phyloP scores from a whole-genome alignment of 2,888 invertebrate species.

The Leucophenga maculata region DNA sequence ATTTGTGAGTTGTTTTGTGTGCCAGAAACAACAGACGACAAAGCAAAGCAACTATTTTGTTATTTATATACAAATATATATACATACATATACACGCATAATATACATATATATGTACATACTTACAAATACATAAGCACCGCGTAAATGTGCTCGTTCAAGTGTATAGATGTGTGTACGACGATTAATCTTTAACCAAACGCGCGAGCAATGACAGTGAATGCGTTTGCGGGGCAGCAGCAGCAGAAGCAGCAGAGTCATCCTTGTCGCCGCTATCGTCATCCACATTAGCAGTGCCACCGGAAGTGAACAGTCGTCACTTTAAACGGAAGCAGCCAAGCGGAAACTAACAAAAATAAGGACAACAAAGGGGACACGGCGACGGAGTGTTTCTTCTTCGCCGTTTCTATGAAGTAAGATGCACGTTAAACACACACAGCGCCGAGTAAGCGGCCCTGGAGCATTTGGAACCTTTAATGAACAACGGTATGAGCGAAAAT shows the following conservation, averaged over 20 bases:
- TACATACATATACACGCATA: constrained; percentile 11
- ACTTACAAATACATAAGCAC: not conserved
- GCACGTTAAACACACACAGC: constrained; percentile 72
- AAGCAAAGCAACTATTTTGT: constrained; percentile 62
- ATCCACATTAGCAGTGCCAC: too few relatives aligned
- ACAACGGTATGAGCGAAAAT: constrained; percentile 64
- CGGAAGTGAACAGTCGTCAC: not conserved
- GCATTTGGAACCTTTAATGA: constrained; percentile 72
- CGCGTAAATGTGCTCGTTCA: not conserved
- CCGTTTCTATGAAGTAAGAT: constrained; percentile 59
- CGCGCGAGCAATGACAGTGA: not conserved
- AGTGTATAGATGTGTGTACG: constrained; percentile 7
- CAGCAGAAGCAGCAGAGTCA: not conserved
- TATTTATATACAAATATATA: constrained; percentile 38
- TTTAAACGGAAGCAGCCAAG: not conserved
- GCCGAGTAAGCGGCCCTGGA: constrained; percentile 72
- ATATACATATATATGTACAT: constrained; percentile 15
- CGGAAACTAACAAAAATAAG: not conserved
- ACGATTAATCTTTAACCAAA: not conserved
- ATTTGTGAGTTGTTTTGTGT: not conserved
- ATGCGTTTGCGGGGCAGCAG: not conserved
- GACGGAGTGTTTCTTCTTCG: constrained; percentile 41
- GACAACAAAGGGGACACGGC: constrained; percentile 15
- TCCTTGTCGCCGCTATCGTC: too few relatives aligned
- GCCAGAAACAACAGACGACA: constrained; percentile 32